phyloP scores from a whole-genome alignment of 2,113 vertebrate species.

The Syrmaticus mikado region DNA sequence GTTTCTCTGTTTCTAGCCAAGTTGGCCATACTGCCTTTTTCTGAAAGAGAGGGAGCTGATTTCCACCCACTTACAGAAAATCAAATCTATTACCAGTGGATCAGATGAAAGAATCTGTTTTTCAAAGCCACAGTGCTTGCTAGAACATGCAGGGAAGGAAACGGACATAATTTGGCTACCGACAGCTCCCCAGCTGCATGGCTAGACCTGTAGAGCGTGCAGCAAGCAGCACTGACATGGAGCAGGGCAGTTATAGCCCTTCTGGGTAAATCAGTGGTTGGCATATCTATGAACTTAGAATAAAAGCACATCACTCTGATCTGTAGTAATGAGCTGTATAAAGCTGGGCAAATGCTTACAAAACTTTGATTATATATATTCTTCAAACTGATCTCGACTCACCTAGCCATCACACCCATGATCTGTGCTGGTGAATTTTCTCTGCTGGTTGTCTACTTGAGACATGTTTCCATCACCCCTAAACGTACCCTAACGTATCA shows the following conservation, averaged over 20 bases:
- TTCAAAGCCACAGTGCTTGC: neutral
- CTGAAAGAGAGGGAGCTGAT: neutral
- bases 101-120: neutral
- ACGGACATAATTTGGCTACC: neutral
- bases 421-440: neutral
- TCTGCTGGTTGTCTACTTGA: neutral
- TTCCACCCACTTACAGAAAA: neutral
- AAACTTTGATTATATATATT: neutral
- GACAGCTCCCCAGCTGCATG: neutral
- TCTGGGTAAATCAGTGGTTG: neutral
- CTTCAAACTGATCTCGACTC: neutral
- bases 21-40: neutral
- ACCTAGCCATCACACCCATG: neutral
- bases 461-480: neutral
- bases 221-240: neutral
- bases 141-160: neutral
- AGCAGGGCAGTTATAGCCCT: neutral
- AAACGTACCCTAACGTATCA: neutral
- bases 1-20: neutral
- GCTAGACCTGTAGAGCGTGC: neutral
- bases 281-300: neutral
- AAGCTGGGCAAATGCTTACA: neutral
- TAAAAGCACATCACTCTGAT: neutral
- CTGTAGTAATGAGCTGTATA: neutral
- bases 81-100: conserved; percentile 5